Percentiles rank a stretch among this genome's conserved stretches.
Evolutionary conservation across 2,797 vertebrate species (phyloP).

Genomic region (Synanceia verrucosa): DNA sequence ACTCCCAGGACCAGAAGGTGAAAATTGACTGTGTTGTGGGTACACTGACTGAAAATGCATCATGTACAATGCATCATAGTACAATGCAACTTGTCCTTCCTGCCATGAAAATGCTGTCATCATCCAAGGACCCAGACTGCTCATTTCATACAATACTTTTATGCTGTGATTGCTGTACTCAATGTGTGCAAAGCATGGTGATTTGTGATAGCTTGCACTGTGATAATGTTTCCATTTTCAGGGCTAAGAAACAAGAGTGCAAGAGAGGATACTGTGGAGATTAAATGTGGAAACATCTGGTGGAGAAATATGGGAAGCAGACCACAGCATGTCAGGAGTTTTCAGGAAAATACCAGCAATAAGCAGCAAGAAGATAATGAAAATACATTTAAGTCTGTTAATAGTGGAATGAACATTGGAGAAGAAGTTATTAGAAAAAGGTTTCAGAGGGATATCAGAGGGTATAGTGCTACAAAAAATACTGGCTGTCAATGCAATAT

Average conservation of each 20-base stretch:
- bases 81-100: not conserved
- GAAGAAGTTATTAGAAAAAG: too few species aligned
- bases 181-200: not conserved
- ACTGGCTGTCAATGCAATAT: too few species aligned
- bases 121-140: not conserved
- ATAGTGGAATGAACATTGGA: too few species aligned
- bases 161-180: not conserved
- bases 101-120: not conserved
- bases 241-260: not conserved
- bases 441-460: too few species aligned
- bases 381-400: not conserved
- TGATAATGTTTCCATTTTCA: not conserved
- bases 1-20: too few species aligned
- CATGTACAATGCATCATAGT: too few species aligned
- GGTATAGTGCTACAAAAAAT: not conserved
- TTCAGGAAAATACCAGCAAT: not conserved
- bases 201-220: not conserved
- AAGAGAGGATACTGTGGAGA: not conserved
- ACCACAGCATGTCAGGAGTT: not conserved
- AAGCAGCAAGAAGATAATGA: too few species aligned
- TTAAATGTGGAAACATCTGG: fast-evolving
- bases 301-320: not conserved
- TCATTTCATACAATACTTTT: not conserved
- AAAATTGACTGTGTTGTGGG: too few species aligned
- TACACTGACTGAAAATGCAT: too few species aligned